phyloP scores from a whole-genome alignment of 2,113 vertebrate genomes.

The Arizona elegans region DNA sequence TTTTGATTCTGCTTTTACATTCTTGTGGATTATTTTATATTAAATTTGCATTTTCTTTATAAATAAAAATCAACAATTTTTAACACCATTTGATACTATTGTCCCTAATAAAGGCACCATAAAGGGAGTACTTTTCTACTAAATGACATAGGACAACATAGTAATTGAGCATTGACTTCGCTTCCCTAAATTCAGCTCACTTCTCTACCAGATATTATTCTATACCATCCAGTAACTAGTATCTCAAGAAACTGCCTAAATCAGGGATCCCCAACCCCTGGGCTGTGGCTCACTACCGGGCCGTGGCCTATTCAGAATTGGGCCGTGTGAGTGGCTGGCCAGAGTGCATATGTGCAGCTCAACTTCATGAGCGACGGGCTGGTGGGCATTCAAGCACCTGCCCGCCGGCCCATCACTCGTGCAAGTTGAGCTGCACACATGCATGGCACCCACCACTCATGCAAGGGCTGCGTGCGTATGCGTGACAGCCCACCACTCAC shows the following conservation, averaged over 20 bases:
- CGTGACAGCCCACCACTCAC: neutral
- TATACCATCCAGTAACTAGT: neutral
- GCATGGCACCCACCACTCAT: no score
- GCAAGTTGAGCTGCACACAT: no score
- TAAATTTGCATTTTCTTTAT: neutral
- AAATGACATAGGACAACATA: neutral
- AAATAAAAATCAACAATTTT: neutral
- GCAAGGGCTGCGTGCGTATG: no score
- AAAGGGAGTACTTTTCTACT: neutral
- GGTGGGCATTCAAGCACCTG: no score
- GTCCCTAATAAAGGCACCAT: neutral
- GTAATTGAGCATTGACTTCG: neutral
- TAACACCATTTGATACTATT: neutral
- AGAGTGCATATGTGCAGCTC: no score
- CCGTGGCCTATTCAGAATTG: no score
- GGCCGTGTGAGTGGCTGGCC: no score
- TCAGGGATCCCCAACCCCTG: neutral
- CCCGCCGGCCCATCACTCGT: no score
- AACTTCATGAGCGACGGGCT: no score
- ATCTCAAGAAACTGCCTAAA: neutral
- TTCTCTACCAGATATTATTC: neutral
- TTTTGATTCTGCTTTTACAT: neutral
- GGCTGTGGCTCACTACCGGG: no score
- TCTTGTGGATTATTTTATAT: neutral
- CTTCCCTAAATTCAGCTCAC: neutral